Evolutionary conservation across 2,888 invertebrate species (phyloP).

Genomic region (Ferrisia virgata): DNA sequence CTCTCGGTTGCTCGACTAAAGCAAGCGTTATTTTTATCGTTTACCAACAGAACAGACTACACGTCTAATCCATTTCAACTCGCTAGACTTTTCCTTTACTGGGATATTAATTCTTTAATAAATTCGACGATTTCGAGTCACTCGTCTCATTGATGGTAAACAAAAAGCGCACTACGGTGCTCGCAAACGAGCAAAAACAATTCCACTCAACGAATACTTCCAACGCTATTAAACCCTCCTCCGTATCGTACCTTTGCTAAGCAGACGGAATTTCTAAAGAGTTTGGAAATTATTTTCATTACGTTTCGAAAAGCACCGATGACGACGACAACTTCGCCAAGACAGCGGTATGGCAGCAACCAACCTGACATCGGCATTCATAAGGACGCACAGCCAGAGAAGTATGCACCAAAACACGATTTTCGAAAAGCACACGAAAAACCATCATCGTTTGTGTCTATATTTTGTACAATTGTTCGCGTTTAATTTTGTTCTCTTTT

Average conservation of each 20-base stretch:
- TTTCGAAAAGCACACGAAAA: neutral
- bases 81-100: neutral
- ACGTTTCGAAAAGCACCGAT: neutral
- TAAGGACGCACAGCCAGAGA: neutral
- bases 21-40: neutral
- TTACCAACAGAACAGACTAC: neutral
- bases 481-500: neutral
- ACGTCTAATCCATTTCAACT: neutral
- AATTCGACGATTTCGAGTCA: neutral
- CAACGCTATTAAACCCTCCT: constrained; percentile 3
- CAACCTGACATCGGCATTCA: neutral
- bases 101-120: constrained; percentile 3
- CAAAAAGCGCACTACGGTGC: neutral
- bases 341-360: neutral
- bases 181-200: constrained; percentile 11
- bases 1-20: neutral
- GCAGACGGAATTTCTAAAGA: neutral
- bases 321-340: neutral
- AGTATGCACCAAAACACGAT: neutral
- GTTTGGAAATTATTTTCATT: constrained; percentile 7
- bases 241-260: neutral
- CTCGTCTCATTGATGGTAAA: neutral
- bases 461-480: neutral
- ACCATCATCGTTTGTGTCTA: neutral
- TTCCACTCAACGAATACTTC: neutral